Evolutionary conservation across 1,140 invertebrate genomes (phyloP), one percentile per base, ranked within the genome.

Genomic region (Nasonia longicornis): DNA sequence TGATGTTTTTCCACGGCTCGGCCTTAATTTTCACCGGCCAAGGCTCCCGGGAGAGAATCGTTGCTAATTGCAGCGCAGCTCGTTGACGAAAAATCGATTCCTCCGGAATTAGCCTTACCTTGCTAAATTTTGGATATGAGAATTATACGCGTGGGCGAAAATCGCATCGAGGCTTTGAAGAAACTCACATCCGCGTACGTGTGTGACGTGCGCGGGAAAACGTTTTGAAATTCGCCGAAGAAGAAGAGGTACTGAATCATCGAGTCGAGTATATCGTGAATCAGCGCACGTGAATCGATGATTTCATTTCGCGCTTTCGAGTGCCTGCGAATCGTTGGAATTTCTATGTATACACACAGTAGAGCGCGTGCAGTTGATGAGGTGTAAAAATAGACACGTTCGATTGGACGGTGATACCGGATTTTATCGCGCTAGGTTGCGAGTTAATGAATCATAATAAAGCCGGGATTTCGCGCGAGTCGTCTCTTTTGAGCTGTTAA

Each of bases 311-410:
- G 64, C 29, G 58, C 48, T 74, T 16, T 74, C 26, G 29, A 6
- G 45, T 45, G 22, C 26, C 0, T 7, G 14, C 52, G 16, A 20
- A 16, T 1, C 16, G 20, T n/a, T 58, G 20, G 52, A 58, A 58
- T 58, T 58, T n/a, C 52, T 58, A n/a, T 58, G 6, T 58, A 20
- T 20, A 58, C 20, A 8, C 20, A n/a, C 1, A 58, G 12, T 58
- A 14, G 8, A 14, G 10, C 2, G 14, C 7, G 52, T 58, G 16
- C 16, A 58, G 52, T 58, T 8, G 16, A 4, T 58, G 22, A 52
- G 52, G 42, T 26, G 26, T 74, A 74, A 74, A 74, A 74, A 58
- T 74, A 74, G 52, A 31, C 72, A 12, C 20, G n/a, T 74, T 74
- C n/a, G 10, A 74, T 74, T 58, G 26, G 72, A 22, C 48, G 45